Evolutionary conservation across 2,797 vertebrate species (phyloP).

Genomic region (Aselliscus stoliczkanus): DNA sequence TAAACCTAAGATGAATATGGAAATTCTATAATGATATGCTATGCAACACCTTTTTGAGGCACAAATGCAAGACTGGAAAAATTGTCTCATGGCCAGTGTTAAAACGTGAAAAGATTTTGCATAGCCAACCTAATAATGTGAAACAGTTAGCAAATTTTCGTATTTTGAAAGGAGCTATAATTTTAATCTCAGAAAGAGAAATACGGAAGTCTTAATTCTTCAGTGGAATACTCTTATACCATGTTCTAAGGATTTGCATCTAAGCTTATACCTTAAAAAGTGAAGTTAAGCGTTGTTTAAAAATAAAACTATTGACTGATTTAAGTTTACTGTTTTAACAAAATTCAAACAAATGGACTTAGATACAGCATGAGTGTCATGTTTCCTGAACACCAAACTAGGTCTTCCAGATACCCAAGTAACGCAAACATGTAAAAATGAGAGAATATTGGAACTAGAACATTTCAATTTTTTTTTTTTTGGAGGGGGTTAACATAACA

Average conservation of each 20-base stretch:
- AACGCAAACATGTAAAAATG: background rate
- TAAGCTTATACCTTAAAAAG: background rate
- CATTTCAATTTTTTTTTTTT: background rate
- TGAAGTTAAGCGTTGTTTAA: background rate
- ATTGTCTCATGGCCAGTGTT: conserved; percentile 59
- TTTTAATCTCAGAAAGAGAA: background rate
- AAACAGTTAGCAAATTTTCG: conserved; percentile 34
- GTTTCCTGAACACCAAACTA: background rate
- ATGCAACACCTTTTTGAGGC: conserved; percentile 53
- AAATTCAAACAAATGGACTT: background rate
- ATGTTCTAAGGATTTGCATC: background rate
- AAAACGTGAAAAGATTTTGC: conserved; percentile 69
- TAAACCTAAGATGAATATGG: conserved; percentile 68
- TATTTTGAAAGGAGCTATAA: background rate
- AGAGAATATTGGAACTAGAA: background rate
- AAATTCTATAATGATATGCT: conserved; percentile 58
- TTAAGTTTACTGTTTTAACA: conserved; percentile 27
- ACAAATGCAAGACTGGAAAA: conserved; percentile 66
- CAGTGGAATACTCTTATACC: background rate
- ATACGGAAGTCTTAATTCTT: background rate
- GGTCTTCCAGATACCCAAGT: background rate
- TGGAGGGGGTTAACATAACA: background rate
- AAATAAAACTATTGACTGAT: background rate
- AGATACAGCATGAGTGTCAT: background rate
- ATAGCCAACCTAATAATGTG: conserved; percentile 52